phyloP scores from a whole-genome alignment of 2,113 vertebrate genomes.

The Corydoras maculifer region DNA sequence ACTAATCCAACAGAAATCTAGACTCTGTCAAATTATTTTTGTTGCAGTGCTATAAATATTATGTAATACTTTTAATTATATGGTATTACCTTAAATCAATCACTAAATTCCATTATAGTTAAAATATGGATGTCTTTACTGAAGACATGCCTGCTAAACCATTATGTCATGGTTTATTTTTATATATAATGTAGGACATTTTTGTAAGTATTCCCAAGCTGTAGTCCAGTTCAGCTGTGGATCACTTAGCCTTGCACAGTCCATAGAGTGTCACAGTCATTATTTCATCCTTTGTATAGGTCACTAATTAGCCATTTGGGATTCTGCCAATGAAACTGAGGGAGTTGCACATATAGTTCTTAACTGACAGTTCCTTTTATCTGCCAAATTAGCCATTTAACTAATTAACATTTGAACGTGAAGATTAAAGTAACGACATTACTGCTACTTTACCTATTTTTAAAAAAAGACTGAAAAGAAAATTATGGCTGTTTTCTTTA shows the following conservation, averaged over 20 bases:
- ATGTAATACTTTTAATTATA: too few relatives aligned
- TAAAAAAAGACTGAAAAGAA: too few relatives aligned
- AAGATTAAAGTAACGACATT: too few relatives aligned
- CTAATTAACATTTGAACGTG: not conserved
- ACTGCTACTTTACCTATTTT: too few relatives aligned
- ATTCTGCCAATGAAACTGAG: not conserved
- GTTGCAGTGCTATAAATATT: too few relatives aligned
- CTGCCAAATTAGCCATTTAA: not conserved
- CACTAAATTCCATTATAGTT: too few relatives aligned
- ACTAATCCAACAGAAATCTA: too few relatives aligned
- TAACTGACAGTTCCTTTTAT: not conserved
- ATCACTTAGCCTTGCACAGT: not conserved
- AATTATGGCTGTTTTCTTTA: too few relatives aligned
- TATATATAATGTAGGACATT: slow-evolving; percentile 3
- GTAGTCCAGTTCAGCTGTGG: not conserved
- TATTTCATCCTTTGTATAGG: not conserved
- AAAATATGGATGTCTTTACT: too few relatives aligned
- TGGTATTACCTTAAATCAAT: too few relatives aligned
- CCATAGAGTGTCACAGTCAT: not conserved
- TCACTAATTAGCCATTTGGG: slow-evolving; percentile 3
- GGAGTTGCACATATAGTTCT: not conserved
- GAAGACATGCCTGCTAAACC: too few relatives aligned
- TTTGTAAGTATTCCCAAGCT: not conserved
- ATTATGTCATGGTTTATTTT: not conserved
- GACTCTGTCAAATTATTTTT: too few relatives aligned